Evolutionary conservation across 1,140 invertebrate genomes (phyloP).

Genomic region (Fragariocoptes setiger): DNA sequence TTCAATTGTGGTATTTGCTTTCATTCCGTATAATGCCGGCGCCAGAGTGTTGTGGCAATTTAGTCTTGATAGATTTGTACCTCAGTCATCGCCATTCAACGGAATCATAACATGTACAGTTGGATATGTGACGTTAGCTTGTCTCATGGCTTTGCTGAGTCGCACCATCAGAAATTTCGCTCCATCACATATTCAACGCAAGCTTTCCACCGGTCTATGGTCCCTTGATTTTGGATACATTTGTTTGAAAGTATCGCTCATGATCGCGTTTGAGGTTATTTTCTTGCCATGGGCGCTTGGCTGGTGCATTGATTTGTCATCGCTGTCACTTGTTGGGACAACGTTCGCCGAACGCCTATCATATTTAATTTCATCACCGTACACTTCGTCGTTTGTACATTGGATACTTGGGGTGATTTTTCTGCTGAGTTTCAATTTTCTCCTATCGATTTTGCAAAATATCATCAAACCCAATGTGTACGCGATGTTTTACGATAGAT

Average conservation of each 20-base stretch:
- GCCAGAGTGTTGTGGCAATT: constrained; percentile 40
- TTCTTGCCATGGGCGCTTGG: constrained; percentile 83
- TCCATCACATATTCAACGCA: too few relatives aligned
- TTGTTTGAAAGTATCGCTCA: constrained; percentile 65
- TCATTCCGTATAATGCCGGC: constrained; percentile 81
- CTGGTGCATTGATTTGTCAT: constrained; percentile 97
- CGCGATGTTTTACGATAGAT: too few relatives aligned
- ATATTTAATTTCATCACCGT: constrained; percentile 54
- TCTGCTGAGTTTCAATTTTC: constrained; percentile 96
- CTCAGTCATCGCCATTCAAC: neutral
- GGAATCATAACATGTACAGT: constrained; percentile 16
- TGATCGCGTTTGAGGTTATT: constrained; percentile 78
- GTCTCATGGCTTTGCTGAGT: too few relatives aligned
- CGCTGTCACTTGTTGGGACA: constrained; percentile 71
- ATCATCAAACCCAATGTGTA: constrained; percentile 91
- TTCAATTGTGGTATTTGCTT: constrained; percentile 66
- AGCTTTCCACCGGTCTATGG: too few relatives aligned
- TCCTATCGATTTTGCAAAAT: constrained; percentile 83
- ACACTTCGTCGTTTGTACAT: constrained; percentile 87
- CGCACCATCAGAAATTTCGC: too few relatives aligned
- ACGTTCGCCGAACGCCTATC: constrained; percentile 39
- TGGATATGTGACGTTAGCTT: too few relatives aligned
- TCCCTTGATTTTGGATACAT: constrained; percentile 87
- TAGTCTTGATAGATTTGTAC: constrained; percentile 25
- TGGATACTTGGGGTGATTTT: constrained; percentile 99